Base-by-base conservation (phyloP, 2,113 vertebrate genomes). In the Theristicus caerulescens region DNA sequence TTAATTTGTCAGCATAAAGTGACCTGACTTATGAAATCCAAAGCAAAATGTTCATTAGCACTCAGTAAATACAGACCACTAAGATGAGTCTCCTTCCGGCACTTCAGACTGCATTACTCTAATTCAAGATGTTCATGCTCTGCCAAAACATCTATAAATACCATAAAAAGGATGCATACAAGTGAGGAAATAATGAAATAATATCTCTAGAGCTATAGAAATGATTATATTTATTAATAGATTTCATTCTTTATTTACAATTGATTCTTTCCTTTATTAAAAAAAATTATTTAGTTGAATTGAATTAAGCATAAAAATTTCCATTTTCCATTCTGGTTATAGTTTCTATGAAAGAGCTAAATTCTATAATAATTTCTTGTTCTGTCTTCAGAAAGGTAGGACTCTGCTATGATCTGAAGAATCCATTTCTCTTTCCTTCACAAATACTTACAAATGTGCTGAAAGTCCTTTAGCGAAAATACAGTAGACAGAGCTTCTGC, bases 141-240 rank as follows among this genome's bases (percentile, higher is more conserved):
- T 84, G 69, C 59, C 59, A 92, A 86, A 92, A 89, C 31, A 10
- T 32, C 46, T 88, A 67, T 59, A 94, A 81, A 88, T 86, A 61
- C 19, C 31, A 46, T 71, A 27, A 13, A 62, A 73, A 90, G 52
- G 13, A 54, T 25, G 8, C 11, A 74, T 51, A 62, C 1, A 83
- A 78, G 74, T 82, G 20, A 42, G 1, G 3, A 88, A 94, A 83
- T 40, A 80, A 78, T 82, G 40, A 77, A 96, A 66, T 11, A 49
- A 8, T 70, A 25, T 62, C 2, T 70, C 24, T 74, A 81, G 44
- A 94, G 42, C 11, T 78, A 38, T 11, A 59, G 8, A 82, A 82
- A 86, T 38, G 6, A 21, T 61, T 67, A 34, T 15, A 77, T 19
- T 1, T 57, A n/a, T 82, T 52, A 66, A 67, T 24, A 72, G 3